Evolutionary conservation across 1,140 invertebrate species (phyloP), one percentile per base, ranked within the genome.

Genomic region (Mamestra configurata): DNA sequence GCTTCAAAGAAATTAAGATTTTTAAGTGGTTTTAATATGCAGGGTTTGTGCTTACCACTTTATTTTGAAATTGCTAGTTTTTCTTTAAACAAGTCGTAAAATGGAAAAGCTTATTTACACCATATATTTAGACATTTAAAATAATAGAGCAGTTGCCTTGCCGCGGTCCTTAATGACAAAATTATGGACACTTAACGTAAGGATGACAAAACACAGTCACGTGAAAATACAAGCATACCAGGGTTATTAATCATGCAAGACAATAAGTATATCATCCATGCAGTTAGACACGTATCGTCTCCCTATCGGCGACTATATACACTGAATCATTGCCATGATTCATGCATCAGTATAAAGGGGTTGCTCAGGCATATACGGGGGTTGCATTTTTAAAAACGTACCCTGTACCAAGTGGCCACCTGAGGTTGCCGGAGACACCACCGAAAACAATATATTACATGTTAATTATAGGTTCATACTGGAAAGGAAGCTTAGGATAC

Each of bases 361-460:
- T 86, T 84, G 71, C 77, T 61, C 82, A 88, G 85, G 85, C 84
- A 81, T 81, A 81, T 86, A 86, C 80, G 83, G 75, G 83, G 82
- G 78, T 85, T 87, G 85, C 87, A 87, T 79, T 95, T 93, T 95
- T 94, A 95, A 95, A 95, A 95, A 93, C 97, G 95, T 97, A 97
- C 97, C 97, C 97, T 96, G 96, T 96, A 97, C 97, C 97, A 97
- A 95, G 96, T 96, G 95, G 97, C 97, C 96, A 97, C 97, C 97
- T 97, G 96, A 90, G 92, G 83, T 89, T 87, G 84, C 84, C 87
- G 88, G 83, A 88, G 86, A 85, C 91, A 87, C 87, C 91, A 93
- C 92, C 92, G 91, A 92, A 94, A 93, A 93, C 91, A 93, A 94
- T 92, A 93, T 79, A 61, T 31, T 40, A 37, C 43, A 71, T 71